Percentiles rank a stretch among this genome's conserved stretches.
phyloP scores from a whole-genome alignment of 2,888 invertebrate species.

The Salpingus planirostris region DNA sequence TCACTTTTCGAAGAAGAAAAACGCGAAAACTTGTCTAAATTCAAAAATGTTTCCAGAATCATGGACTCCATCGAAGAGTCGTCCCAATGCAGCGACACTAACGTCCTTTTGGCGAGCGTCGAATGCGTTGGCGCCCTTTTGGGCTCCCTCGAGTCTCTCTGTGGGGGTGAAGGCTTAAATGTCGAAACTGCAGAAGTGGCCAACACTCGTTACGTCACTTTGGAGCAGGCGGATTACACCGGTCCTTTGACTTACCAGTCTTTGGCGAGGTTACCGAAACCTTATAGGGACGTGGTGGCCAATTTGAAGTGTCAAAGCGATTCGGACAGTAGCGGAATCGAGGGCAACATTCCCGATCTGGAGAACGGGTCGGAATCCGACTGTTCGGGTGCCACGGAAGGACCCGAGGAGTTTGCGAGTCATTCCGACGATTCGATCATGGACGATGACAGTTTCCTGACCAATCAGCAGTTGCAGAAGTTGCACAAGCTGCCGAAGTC shows the following conservation, averaged over 20 bases:
- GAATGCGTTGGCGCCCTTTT: slow-evolving; percentile 77
- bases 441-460: slow-evolving; percentile 64
- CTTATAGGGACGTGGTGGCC: slow-evolving; percentile 67
- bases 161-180: slow-evolving; percentile 62
- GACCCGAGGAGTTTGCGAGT: slow-evolving; percentile 57
- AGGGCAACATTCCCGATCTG: slow-evolving; percentile 37
- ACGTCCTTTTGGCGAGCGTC: slow-evolving; percentile 68
- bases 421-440: slow-evolving; percentile 61
- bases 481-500: slow-evolving; percentile 50
- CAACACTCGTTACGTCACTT: slow-evolving; percentile 54
- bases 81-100: slow-evolving; percentile 69
- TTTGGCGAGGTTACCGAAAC: slow-evolving; percentile 71
- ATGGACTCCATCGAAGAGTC: slow-evolving; percentile 92
- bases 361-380: slow-evolving; percentile 41
- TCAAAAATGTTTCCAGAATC: slow-evolving; percentile 51
- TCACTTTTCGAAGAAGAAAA: slow-evolving; percentile 1
- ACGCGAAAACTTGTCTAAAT: too few species aligned
- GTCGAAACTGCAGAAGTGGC: slow-evolving; percentile 54
- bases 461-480: slow-evolving; percentile 41
- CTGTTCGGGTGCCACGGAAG: slow-evolving; percentile 55
- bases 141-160: slow-evolving; percentile 73
- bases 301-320: slow-evolving; percentile 53
- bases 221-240: slow-evolving; percentile 71
- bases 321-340: slow-evolving; percentile 51
- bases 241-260: slow-evolving; percentile 81